A percentile compares a stretch with the other conserved stretches of the same genome.
Evolutionary conservation across 2,113 vertebrate genomes (phyloP).

Genomic region (Mesoclemmys tuberculata): DNA sequence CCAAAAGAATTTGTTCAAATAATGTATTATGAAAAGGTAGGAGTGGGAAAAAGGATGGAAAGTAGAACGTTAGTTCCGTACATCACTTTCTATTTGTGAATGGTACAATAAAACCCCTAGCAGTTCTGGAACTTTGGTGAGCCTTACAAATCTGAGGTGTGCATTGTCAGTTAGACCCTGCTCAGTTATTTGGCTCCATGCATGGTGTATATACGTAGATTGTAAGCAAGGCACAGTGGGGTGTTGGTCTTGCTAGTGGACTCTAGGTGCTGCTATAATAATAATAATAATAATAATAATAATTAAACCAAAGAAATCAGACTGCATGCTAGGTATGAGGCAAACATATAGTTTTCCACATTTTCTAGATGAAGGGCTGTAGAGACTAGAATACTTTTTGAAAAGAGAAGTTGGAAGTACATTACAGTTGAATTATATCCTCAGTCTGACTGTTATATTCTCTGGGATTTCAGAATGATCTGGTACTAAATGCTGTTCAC

Average conservation of each 20-base stretch:
- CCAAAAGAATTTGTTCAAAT: background rate
- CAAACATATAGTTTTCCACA: background rate
- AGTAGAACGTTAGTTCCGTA: accelerated
- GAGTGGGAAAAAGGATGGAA: background rate
- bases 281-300: background rate
- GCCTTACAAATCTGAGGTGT: too few species aligned
- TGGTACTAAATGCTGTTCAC: background rate
- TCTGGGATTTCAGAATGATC: background rate
- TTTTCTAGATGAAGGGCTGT: background rate
- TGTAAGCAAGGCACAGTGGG: background rate
- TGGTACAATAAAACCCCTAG: accelerated
- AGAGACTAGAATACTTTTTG: background rate
- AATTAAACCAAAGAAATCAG: background rate
- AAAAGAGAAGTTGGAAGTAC: background rate
- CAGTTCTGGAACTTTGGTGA: background rate
- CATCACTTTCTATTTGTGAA: background rate
- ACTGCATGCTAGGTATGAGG: background rate
- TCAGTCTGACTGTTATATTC: background rate
- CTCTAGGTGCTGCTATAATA: background rate
- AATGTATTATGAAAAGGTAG: background rate
- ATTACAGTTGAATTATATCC: background rate
- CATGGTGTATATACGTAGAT: background rate
- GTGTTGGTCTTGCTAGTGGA: background rate
- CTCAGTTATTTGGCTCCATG: background rate
- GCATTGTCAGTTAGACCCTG: background rate